Evolutionary conservation across 1,140 invertebrate genomes (phyloP).

Genomic region (Aphelinus certus): DNA sequence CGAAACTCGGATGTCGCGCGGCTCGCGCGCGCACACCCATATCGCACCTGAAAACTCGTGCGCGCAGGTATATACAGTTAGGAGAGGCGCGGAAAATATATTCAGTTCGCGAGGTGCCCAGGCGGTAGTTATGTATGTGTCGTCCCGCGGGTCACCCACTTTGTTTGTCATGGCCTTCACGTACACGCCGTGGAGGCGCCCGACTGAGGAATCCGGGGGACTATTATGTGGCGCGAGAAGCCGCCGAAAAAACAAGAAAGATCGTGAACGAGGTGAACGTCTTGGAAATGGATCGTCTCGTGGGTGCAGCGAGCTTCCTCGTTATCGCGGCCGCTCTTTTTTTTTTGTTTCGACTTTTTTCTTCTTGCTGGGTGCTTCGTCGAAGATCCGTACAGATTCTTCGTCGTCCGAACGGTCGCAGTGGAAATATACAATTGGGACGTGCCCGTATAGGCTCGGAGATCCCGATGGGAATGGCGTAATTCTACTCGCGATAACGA

Average conservation of each 20-base stretch:
- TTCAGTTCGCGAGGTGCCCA: background rate
- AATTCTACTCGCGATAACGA: too few relatives aligned
- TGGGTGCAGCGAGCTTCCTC: too few relatives aligned
- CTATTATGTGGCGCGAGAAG: constrained; percentile 34
- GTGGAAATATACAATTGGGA: too few relatives aligned
- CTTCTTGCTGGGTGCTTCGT: too few relatives aligned
- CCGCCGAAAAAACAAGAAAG: constrained; percentile 44
- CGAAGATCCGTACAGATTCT: too few relatives aligned
- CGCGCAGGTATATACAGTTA: too few relatives aligned
- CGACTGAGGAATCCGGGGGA: constrained; percentile 21
- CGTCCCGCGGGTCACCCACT: constrained; percentile 52
- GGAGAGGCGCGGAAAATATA: too few relatives aligned
- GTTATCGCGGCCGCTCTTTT: too few relatives aligned
- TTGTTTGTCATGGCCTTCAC: constrained; percentile 56
- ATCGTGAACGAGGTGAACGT: constrained; percentile 5
- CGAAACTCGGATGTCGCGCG: background rate
- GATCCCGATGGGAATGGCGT: too few relatives aligned
- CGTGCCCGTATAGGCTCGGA: too few relatives aligned
- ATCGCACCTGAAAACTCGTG: background rate
- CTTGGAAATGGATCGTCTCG: background rate
- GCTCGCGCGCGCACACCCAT: background rate
- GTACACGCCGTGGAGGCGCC: constrained; percentile 47
- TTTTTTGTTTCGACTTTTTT: too few relatives aligned
- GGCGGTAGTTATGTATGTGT: background rate
- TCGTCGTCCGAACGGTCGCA: too few relatives aligned